Evolutionary conservation across 2,113 vertebrate species (phyloP), one percentile per base, ranked within the genome.

Genomic region (Lates calcarifer): DNA sequence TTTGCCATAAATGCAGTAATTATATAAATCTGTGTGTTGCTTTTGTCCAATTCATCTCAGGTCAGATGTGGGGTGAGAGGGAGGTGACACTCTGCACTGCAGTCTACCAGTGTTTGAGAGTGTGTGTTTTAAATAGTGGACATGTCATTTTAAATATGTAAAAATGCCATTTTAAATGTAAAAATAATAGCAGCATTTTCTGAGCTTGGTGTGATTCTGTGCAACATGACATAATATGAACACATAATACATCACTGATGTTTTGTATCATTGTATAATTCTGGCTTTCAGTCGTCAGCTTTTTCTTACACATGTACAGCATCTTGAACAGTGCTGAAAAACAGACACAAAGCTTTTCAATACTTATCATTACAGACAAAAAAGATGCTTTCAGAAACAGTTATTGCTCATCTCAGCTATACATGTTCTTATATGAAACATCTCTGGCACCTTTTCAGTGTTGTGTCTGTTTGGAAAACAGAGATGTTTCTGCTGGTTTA

Each of bases 401-500:
- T 20, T 55, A 33, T 14, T 53, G 1, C 24, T 33, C 62, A 45
- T 57, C 60, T 12, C 22, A 51, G 17, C 26, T 18, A n/a, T n/a
- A 13, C 45, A 33, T 39, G 18, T 3, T n/a, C 61, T 58, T 33
- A 51, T 60, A 15, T 70, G 37, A 4, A 9, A 13, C 31, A 12
- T 28, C 60, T 58, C 13, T 69, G 51, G 45, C n/a, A 43, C 24
- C 2, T 20, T 43, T 29, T 20, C 37, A 69, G 22, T 63, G 57
- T 47, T 51, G 18, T 41, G 33, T 76, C 31, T 73, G 26, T 75
- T 72, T 69, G 43, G 51, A 37, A 71, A 66, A 39, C 65, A 62
- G n/a, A 29, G n/a, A 22, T 28, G 58, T 60, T 66, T 29, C 31
- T 47, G 15, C 35, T 49, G 28, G 13, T 81, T 65, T 83, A 81